These are phyloP conservation scores for fruit fly (Drosophila melanogaster) DNA, from an alignment of 1,140 invertebrate genomes.

Conservation along the genomic window DNA sequence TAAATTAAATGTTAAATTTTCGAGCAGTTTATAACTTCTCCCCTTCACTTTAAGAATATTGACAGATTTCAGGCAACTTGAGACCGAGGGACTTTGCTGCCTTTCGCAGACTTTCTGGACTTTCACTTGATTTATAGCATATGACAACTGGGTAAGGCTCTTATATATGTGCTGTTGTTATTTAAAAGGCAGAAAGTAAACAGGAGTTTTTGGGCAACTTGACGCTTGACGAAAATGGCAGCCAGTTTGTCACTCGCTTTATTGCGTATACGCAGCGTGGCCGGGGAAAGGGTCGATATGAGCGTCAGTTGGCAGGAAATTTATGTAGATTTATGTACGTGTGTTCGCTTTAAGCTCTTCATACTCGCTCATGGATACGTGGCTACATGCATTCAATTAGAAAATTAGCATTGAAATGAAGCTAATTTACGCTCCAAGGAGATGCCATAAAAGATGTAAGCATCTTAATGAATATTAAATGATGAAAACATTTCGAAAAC, in stretches of 20 bases:
- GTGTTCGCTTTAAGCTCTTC: slow-evolving; percentile 13
- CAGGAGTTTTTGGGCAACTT: slow-evolving; percentile 26
- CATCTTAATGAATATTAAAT: slow-evolving; percentile 42
- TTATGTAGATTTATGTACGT: slow-evolving; percentile 54
- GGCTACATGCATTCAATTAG: slow-evolving; percentile 44
- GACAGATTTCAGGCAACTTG: slow-evolving; percentile 55
- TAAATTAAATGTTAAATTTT: slow-evolving; percentile 44
- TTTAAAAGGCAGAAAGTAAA: slow-evolving; percentile 42
- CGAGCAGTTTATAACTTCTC: slow-evolving; percentile 1
- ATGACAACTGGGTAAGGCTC: slow-evolving; percentile 56
- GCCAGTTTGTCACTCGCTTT: slow-evolving; percentile 58
- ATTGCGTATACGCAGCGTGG: slow-evolving; percentile 69
- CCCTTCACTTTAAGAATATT: slow-evolving; percentile 25
- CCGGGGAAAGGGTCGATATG: slow-evolving; percentile 9
- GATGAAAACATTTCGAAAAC: slow-evolving; percentile 19
- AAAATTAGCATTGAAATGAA: slow-evolving; percentile 74
- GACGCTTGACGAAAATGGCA: slow-evolving; percentile 37
- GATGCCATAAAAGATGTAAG: slow-evolving; percentile 41
- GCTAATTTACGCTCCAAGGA: slow-evolving; percentile 41
- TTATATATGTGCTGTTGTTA: slow-evolving; percentile 7
- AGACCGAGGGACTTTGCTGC: slow-evolving; percentile 19
- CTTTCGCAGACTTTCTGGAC: slow-evolving; percentile 11
- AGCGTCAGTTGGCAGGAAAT: slow-evolving; percentile 37
- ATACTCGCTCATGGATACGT: slow-evolving; percentile 7
- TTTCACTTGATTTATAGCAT: slow-evolving; percentile 55